Base-by-base conservation (phyloP, 2,797 vertebrate species). In the Distichodus sexfasciatus region DNA sequence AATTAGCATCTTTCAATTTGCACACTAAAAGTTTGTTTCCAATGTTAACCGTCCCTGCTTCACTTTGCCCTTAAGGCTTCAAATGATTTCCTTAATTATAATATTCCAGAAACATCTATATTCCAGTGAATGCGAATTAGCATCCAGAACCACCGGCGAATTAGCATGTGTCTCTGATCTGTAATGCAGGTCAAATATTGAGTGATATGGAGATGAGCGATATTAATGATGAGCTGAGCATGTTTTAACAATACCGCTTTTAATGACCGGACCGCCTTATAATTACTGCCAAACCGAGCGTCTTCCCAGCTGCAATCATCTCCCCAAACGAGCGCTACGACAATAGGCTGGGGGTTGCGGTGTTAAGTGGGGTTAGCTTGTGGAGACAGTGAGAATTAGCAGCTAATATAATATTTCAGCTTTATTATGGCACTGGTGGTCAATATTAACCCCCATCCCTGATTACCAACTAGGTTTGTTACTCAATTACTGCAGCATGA, bases 171-270 rank as follows among this genome's bases (percentile, higher is more conserved):
- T 51, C 44, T 48, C 44, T 55, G 40, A 57, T 40, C 36, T 44
- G 59, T 65, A 36, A 19, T 35, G 40, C 40, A 61, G 75, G 63
- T 55, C 55, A 75, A 69, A 71, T 74, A 51, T 67, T 72, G 44
- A 66, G 55, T 72, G 53, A 61, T 71, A 66, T 35, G 29, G 10
- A 66, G 54, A 72, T 69, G 53, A 74, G 66, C n/a, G n/a, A 57
- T 76, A 66, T 62, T 74, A 73, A 68, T 69, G 72, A 74, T 74
- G 69, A 70, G 60, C 76, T 70, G 59, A 21, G 71, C 55, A 66
- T 71, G 47, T 78, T 78, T 75, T 67, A 66, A 24, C 69, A 73
- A 41, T 73, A 46, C 7, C 26, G 24, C 57, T 48, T 5, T 71
- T 70, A 51, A 19, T 11, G 11, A 58, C 62, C 61, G 51, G 69